These are phyloP conservation scores for Propithecus deckenii DNA, from an alignment of 2,797 vertebrate species.

Conservation along the genomic window DNA sequence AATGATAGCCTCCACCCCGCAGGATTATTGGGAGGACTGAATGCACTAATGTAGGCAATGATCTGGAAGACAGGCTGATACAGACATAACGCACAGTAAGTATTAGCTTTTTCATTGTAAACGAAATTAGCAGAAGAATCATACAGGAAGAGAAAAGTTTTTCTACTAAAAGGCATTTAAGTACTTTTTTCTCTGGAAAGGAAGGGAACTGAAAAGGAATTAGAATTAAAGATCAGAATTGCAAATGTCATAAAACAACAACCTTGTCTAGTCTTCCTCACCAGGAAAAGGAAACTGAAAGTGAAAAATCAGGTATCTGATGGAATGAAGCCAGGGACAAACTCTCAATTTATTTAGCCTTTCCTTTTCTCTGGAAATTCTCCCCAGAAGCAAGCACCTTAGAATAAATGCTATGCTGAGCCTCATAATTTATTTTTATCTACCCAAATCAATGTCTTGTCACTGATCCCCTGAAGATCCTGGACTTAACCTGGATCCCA, in stretches of 20 bases:
- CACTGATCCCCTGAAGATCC: not conserved
- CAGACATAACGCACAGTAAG: not conserved
- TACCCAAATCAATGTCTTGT: not conserved
- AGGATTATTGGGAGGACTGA: not conserved
- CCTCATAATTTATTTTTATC: not conserved
- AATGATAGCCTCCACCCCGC: not conserved
- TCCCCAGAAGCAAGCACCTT: not conserved
- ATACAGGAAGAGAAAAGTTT: not conserved
- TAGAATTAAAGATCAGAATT: not conserved
- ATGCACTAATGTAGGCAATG: not conserved
- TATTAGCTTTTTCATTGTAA: not conserved
- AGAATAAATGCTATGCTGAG: not conserved
- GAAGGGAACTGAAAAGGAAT: not conserved
- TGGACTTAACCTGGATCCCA: not conserved
- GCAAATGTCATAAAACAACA: not conserved
- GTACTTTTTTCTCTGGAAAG: not conserved
- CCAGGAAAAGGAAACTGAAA: constrained; percentile 62
- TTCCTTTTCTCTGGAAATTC: not conserved
- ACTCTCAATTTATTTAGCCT: not conserved
- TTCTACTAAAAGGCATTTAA: not conserved
- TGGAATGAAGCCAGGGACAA: not conserved
- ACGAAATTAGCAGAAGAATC: not conserved
- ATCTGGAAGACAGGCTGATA: not conserved
- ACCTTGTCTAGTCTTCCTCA: not conserved
- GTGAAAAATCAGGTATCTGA: not conserved